Conservation (phyloP, 2,888 invertebrate species). For the Sussaba pulchella region DNA sequence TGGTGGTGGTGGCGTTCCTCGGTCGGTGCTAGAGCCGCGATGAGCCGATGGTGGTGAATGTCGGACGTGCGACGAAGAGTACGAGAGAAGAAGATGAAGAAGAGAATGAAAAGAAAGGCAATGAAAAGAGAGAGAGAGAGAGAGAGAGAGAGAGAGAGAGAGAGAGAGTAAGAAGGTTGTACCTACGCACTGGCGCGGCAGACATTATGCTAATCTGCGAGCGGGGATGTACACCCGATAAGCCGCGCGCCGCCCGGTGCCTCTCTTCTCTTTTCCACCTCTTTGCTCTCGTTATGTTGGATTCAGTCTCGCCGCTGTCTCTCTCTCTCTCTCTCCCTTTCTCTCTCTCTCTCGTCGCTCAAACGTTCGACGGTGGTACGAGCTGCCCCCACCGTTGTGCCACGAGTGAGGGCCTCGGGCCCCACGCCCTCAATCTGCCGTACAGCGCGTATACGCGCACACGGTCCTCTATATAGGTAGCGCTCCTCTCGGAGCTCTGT, state of each 20-base stretch:
- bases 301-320: constrained; percentile 11
- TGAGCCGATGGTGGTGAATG: constrained; percentile 54
- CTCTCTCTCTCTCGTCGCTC: constrained; percentile 39
- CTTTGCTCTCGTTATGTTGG: constrained; percentile 8
- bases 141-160: constrained; percentile 29
- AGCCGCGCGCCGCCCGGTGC: constrained; percentile 73
- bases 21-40: constrained; percentile 11
- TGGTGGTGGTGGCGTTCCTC: background rate
- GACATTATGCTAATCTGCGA: constrained; percentile 84
- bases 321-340: constrained; percentile 19
- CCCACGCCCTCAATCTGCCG: constrained; percentile 83
- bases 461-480: constrained; percentile 52
- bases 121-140: constrained; percentile 29
- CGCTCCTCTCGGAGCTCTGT: background rate
- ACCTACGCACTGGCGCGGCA: constrained; percentile 74
- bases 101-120: constrained; percentile 13
- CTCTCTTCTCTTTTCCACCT: constrained; percentile 32
- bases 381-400: constrained; percentile 69
- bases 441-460: constrained; percentile 58
- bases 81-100: constrained; percentile 46
- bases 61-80: constrained; percentile 50
- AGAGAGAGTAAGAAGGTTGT: constrained; percentile 20
- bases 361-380: constrained; percentile 71
- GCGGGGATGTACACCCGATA: constrained; percentile 83
- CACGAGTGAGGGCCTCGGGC: constrained; percentile 81